Conservation (phyloP, 2,113 vertebrate species). For the Xenopus borealis region DNA sequence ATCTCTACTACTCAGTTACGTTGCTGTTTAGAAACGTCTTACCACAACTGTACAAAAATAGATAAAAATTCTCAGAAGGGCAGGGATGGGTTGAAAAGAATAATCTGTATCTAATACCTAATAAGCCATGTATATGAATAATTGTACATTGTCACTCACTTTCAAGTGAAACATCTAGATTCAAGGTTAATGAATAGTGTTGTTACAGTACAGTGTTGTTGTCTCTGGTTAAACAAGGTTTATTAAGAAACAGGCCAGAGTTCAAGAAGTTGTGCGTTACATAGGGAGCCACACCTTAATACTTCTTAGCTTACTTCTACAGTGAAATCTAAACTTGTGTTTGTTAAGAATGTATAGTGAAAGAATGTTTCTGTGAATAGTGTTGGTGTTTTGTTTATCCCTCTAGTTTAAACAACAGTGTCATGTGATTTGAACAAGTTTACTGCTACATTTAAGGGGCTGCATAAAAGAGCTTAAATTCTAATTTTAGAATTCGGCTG, state of each 20-base stretch:
- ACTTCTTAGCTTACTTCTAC: neutral
- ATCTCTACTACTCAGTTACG: neutral
- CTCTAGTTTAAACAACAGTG: too few relatives aligned
- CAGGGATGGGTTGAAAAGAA: neutral
- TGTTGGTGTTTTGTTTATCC: neutral
- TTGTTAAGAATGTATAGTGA: slow-evolving; percentile 14
- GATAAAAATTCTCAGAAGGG: neutral
- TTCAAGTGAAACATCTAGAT: neutral
- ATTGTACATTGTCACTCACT: neutral
- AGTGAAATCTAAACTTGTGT: neutral
- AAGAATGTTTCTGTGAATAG: neutral
- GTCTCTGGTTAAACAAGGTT: neutral
- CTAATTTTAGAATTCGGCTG: too few relatives aligned
- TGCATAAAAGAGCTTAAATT: too few relatives aligned
- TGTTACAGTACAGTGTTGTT: neutral
- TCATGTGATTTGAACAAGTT: too few relatives aligned
- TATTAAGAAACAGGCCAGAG: slow-evolving; percentile 3
- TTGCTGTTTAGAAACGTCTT: neutral
- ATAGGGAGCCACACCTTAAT: slow-evolving; percentile 4
- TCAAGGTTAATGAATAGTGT: neutral
- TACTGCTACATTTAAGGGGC: too few relatives aligned
- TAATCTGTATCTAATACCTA: too few relatives aligned
- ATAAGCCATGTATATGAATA: neutral
- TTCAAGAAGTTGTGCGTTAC: slow-evolving; percentile 20
- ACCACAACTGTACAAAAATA: slow-evolving; percentile 3